Base-by-base conservation (phyloP, 2,113 vertebrate genomes). In the Chloropsis hardwickii region DNA sequence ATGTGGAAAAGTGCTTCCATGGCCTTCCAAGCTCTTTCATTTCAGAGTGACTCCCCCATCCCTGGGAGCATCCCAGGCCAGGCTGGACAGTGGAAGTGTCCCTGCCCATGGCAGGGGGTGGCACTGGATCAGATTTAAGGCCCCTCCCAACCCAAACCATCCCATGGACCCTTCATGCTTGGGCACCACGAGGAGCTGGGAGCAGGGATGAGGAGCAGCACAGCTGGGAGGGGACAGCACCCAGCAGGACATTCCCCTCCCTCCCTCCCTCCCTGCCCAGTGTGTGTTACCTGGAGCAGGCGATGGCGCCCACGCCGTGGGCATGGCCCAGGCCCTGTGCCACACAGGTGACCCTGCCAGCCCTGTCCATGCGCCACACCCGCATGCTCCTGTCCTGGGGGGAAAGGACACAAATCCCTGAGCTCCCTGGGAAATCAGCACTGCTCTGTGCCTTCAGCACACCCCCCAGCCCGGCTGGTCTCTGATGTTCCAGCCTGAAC, bases 381-480 rank as follows among this genome's bases (percentile, higher is more conserved):
- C 99, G 98, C 81, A 99, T 67, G 15, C 97, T 99, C 66, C 98
- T 98, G 97, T 99, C 99, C 99, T 99, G 93, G 4, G 65, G 64
- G 5, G 31, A 25, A 79, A 81, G 23, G 9, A 74, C 45, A 74
- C 1, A 62, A 51, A 22, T 0, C 1, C 45, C 53, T 33, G 6
- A n/a, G 4, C 12, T n/a, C 10, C 3, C 11, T 33, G 48, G 24
- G 40, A 35, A 57, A 4, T 0, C 29, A 47, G 5, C 24, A 19
- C 24, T 0, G 19, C 64, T 50, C 50, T 14, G 6, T 2, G 14
- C 11, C 4, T 1, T 8, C 48, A 23, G 4, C 61, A 8, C 10
- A 29, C 2, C 35, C 8, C 0, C 0, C 1, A 65, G 19, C 53
- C 28, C 2, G 0, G 20, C 33, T 27, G 23, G 6, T 23, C 7